Conservation (phyloP, 2,797 vertebrate species). For the Neosalanx taihuensis region DNA sequence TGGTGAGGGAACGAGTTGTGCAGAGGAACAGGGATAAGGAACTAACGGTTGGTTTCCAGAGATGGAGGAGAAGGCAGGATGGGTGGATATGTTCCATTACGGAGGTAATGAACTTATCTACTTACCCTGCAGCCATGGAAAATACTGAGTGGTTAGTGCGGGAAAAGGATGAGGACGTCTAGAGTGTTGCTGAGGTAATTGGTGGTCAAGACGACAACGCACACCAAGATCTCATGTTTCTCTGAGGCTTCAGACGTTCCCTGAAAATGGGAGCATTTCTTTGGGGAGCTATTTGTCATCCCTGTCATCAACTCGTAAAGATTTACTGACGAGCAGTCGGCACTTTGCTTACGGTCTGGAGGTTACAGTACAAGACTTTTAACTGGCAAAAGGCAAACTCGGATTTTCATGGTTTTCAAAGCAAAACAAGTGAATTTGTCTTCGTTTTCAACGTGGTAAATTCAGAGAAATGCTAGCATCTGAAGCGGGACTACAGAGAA, state of each 20-base stretch:
- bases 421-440: not conserved
- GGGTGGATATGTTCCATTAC: conserved; percentile 22
- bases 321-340: no score
- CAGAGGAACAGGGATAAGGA: conserved; percentile 9
- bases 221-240: conserved; percentile 35
- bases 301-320: not conserved
- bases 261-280: conserved; percentile 11
- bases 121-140: conserved; percentile 31
- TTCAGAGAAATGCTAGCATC: not conserved
- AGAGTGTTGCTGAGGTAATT: not conserved
- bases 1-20: not conserved
- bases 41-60: conserved; percentile 18
- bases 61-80: conserved; percentile 7
- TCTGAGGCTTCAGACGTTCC: not conserved
- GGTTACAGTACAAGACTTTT: not conserved
- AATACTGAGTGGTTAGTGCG: conserved; percentile 26
- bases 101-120: conserved; percentile 41
- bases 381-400: not conserved
- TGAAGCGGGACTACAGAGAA: not conserved
- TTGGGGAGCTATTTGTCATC: not conserved
- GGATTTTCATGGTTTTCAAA: not conserved
- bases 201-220: not conserved
- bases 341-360: not conserved
- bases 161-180: not conserved
- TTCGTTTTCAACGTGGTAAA: not conserved